Conservation (phyloP, 2,888 invertebrate genomes). For the Drosophila paramelanica region DNA sequence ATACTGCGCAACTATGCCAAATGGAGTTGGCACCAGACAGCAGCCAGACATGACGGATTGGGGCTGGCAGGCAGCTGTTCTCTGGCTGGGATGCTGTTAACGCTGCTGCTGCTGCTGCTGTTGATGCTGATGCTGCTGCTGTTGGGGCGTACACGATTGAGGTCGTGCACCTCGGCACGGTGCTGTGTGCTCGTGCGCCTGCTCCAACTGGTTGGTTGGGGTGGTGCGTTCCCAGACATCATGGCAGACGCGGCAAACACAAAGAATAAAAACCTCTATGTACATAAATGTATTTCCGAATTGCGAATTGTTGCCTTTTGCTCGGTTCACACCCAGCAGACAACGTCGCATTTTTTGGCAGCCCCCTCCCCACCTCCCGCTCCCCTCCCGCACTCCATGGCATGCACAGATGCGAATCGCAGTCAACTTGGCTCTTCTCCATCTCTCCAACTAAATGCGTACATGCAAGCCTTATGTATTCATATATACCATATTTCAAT, state of each 20-base stretch:
- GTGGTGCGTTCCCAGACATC: slow-evolving; percentile 72
- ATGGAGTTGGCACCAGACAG: slow-evolving; percentile 59
- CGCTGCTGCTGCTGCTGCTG: slow-evolving; percentile 7
- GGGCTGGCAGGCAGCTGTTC: slow-evolving; percentile 54
- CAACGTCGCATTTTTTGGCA: slow-evolving; percentile 53
- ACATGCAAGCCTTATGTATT: slow-evolving; percentile 36
- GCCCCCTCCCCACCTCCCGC: not conserved
- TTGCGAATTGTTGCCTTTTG: slow-evolving; percentile 63
- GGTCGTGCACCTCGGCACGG: slow-evolving; percentile 82
- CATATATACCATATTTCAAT: slow-evolving; percentile 1
- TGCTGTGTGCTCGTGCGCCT: slow-evolving; percentile 63
- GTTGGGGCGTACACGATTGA: slow-evolving; percentile 75
- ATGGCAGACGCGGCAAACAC: slow-evolving; percentile 66
- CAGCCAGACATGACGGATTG: slow-evolving; percentile 70
- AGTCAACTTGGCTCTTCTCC: slow-evolving; percentile 31
- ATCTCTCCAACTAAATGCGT: slow-evolving; percentile 28
- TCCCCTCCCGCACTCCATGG: too few species aligned
- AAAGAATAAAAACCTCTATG: slow-evolving; percentile 39
- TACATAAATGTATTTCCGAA: slow-evolving; percentile 77
- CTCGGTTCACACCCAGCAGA: slow-evolving; percentile 60
- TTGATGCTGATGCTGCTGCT: slow-evolving; percentile 6
- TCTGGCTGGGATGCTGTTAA: slow-evolving; percentile 16
- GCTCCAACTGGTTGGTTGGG: slow-evolving; percentile 51
- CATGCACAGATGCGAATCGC: slow-evolving; percentile 20
- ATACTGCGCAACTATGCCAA: slow-evolving; percentile 37